Conservation (phyloP, 2,888 invertebrate species). For the Sphaerophoria rueppellii region DNA sequence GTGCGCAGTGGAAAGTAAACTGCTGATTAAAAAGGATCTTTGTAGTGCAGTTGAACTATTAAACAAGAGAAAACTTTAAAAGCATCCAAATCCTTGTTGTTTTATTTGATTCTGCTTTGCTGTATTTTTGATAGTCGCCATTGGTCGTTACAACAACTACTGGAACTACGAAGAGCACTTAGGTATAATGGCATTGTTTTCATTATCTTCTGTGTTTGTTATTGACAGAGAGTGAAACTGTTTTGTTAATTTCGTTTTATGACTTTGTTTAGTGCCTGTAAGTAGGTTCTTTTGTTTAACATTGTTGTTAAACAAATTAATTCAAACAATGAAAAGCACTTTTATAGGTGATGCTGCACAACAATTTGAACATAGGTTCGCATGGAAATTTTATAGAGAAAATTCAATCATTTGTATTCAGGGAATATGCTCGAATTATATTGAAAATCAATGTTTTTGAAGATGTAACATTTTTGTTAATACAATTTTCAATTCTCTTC, state of each 20-base stretch:
- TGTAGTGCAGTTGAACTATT: background rate
- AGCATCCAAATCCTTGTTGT: background rate
- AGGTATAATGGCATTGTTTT: conserved; percentile 26
- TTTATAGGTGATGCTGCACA: too few relatives aligned
- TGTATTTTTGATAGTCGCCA: background rate
- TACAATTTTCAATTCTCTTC: background rate
- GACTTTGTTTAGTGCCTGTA: background rate
- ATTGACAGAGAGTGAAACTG: background rate
- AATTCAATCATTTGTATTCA: too few relatives aligned
- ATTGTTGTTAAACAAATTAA: conserved; percentile 13
- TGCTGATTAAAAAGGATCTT: conserved; percentile 17
- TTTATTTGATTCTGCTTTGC: background rate
- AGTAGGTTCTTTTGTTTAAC: background rate
- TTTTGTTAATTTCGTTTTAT: background rate
- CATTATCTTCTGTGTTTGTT: background rate
- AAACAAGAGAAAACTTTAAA: background rate
- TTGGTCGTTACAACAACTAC: background rate
- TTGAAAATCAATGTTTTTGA: too few relatives aligned
- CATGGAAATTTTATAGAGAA: too few relatives aligned
- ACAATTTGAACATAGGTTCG: too few relatives aligned
- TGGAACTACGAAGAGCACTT: conserved; percentile 27
- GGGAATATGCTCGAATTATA: too few relatives aligned
- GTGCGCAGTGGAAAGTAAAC: conserved; percentile 34
- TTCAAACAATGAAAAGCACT: background rate
- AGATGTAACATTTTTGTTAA: background rate